A percentile compares a stretch with the other conserved stretches of the same genome.
These are phyloP conservation scores for Epicauta chinensis DNA, from an alignment of 1,140 invertebrate species.

Conservation along the genomic window DNA sequence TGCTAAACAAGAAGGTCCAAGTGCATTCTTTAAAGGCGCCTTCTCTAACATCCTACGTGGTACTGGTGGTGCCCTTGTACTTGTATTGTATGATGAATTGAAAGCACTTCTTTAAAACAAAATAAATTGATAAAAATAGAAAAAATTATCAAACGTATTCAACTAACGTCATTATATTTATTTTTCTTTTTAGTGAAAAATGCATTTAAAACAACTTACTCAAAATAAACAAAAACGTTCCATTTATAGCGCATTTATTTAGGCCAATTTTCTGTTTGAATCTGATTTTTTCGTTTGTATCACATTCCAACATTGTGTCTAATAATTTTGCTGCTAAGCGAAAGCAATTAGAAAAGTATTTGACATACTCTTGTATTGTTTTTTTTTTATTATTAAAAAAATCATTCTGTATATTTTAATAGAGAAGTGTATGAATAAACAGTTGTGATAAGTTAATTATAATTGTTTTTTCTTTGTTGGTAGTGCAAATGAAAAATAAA, in stretches of 20 bases:
- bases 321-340: no score
- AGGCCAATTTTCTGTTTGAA: neutral
- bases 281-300: neutral
- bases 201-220: neutral
- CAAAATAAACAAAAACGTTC: neutral
- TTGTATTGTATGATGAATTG: slow-evolving; percentile 68
- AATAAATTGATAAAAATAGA: slow-evolving; percentile 4
- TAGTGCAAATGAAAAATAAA: slow-evolving; percentile 10
- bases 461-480: slow-evolving; percentile 15
- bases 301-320: no score
- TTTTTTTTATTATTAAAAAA: no score
- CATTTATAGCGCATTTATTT: slow-evolving; percentile 4
- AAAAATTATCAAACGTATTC: neutral
- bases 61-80: slow-evolving; percentile 70
- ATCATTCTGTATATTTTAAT: slow-evolving; percentile 7
- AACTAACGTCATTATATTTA: slow-evolving; percentile 1
- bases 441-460: slow-evolving; percentile 17
- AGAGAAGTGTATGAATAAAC: slow-evolving; percentile 11
- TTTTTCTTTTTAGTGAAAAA: slow-evolving; percentile 6
- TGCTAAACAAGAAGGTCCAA: slow-evolving; percentile 55
- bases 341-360: no score
- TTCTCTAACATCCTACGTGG: slow-evolving; percentile 75
- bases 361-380: no score
- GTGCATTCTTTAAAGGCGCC: slow-evolving; percentile 76
- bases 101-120: slow-evolving; percentile 9